Evolutionary conservation across 2,888 invertebrate species (phyloP), one percentile per base, ranked within the genome.

Genomic region (Fabriciana adippe): DNA sequence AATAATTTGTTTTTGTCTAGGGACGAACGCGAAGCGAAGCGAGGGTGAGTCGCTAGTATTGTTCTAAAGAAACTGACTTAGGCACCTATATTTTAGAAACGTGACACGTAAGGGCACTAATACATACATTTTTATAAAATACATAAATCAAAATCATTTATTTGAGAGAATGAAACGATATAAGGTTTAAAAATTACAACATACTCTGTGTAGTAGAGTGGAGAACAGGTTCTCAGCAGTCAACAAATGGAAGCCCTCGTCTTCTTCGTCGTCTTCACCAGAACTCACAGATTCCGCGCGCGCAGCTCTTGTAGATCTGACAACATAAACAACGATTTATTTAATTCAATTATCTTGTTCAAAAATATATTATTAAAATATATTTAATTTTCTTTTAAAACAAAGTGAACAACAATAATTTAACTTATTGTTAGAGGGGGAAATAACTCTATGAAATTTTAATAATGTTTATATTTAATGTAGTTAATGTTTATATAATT

Each of bases 171-270:
- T n/a, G 1, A 31, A 16, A 31, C 55, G n/a, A 55, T 18, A 56
- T 50, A 51, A 45, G 8, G 11, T 6, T n/a, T 50, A 6, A 21
- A 51, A 11, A 16, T 57, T 41, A 11, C 35, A 50, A 81, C 90
- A 81, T 87, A 97, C 97, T 88, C 97, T 93, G 76, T 97, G 96
- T 74, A 97, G 87, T 63, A 97, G 92, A 15, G 97, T 97, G 15
- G 97, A 97, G 90, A 98, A 98, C 64, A 98, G 93, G 85, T 97
- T 97, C 90, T 98, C 98, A 0, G 97, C 97, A 2, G 97, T 97
- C 76, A 98, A 94, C 77, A 97, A 95, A 84, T 98, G 97, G 92
- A 98, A 98, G 75, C 97, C 97, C 81, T 98, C 98, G 80, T 97
- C 97, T 78, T 97, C 92, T 80, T 97, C 97, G 83, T 97, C 97